Conservation (phyloP, 2,113 vertebrate genomes). For the Chrysochloris asiatica region DNA sequence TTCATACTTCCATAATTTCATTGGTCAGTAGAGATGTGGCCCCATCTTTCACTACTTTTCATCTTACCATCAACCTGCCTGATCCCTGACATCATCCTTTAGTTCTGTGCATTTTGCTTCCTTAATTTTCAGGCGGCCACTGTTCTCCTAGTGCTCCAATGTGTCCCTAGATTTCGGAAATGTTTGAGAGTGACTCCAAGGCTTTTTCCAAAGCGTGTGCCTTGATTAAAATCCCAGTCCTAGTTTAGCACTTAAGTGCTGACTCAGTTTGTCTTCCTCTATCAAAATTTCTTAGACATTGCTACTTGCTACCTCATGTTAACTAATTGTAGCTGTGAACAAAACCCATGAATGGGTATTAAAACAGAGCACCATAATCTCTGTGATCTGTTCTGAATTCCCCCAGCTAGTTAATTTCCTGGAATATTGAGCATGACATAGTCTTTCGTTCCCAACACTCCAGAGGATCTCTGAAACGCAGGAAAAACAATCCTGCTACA, state of each 20-base stretch:
- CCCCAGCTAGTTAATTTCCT: slow-evolving; percentile 28
- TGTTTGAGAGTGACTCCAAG: no score
- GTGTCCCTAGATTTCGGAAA: background rate
- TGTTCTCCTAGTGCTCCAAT: background rate
- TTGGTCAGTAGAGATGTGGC: background rate
- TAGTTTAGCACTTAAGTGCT: background rate
- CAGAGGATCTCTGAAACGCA: slow-evolving; percentile 8
- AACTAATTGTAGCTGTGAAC: slow-evolving; percentile 5
- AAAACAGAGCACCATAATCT: background rate
- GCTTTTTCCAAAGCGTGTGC: background rate
- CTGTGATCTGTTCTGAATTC: background rate
- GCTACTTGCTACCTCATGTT: background rate
- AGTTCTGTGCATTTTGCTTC: background rate
- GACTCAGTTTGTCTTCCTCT: background rate
- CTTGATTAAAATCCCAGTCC: background rate
- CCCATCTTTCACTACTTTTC: no score
- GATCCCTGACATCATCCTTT: background rate
- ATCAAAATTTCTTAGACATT: no score
- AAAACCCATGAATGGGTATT: background rate
- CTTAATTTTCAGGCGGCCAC: background rate
- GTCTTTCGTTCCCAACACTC: background rate
- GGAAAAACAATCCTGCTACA: slow-evolving; percentile 9
- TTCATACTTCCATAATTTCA: background rate
- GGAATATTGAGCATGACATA: slow-evolving; percentile 5
- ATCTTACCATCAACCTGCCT: background rate